These are phyloP conservation scores for Nycteola revayana DNA, from an alignment of 2,888 invertebrate genomes.

Conservation along the genomic window DNA sequence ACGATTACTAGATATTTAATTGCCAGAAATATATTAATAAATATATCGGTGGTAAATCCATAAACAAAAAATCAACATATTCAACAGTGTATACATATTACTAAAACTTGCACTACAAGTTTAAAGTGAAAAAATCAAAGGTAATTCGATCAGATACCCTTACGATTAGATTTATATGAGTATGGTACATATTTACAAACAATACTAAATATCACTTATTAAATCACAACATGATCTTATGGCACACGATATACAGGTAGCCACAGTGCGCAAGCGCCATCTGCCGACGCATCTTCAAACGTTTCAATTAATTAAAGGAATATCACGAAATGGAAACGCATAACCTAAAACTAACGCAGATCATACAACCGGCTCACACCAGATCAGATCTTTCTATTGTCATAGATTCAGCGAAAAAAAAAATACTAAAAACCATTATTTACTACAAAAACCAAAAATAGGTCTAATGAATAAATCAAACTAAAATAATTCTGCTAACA, in stretches of 20 bases:
- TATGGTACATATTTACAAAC: constrained; percentile 82
- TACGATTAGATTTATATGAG: constrained; percentile 68
- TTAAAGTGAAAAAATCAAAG: constrained; percentile 47
- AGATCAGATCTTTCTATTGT: constrained; percentile 84
- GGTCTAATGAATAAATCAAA: constrained; percentile 68
- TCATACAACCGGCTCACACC: constrained; percentile 55
- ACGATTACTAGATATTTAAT: constrained; percentile 19
- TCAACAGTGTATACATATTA: constrained; percentile 23
- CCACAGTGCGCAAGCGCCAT: constrained; percentile 37
- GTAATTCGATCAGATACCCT: constrained; percentile 54
- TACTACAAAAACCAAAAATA: constrained; percentile 72
- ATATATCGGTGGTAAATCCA: constrained; percentile 36
- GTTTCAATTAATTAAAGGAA: constrained; percentile 54
- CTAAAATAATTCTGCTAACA: constrained; percentile 81
- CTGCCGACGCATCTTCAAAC: constrained; percentile 72
- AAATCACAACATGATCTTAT: constrained; percentile 81
- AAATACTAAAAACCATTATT: constrained; percentile 79
- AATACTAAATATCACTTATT: constrained; percentile 80
- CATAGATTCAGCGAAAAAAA: constrained; percentile 78
- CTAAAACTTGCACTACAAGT: constrained; percentile 41
- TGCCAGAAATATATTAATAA: constrained; percentile 32
- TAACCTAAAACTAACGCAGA: constrained; percentile 67
- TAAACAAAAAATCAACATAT: constrained; percentile 11
- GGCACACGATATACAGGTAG: constrained; percentile 76
- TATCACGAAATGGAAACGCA: constrained; percentile 69